phyloP scores from a whole-genome alignment of 2,888 invertebrate species.

The Clostera curtula region DNA sequence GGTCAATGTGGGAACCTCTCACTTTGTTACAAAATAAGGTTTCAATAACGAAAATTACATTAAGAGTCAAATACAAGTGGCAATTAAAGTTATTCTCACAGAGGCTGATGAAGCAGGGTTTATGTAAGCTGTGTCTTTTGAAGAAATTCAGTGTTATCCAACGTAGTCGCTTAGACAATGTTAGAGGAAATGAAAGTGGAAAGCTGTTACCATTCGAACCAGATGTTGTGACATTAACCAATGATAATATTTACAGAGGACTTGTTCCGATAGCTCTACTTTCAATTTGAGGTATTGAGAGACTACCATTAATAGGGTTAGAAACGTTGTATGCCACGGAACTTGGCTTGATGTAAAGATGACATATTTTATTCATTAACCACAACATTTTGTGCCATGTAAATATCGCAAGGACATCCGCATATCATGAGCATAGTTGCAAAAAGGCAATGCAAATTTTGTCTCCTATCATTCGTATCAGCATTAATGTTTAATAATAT shows the following conservation, averaged over 20 bases:
- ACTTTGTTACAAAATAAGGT: slow-evolving; percentile 48
- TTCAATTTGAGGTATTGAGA: slow-evolving; percentile 16
- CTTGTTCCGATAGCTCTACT: slow-evolving; percentile 10
- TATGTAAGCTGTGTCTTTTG: slow-evolving; percentile 56
- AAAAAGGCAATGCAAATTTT: slow-evolving; percentile 9
- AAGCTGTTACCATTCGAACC: slow-evolving; percentile 53
- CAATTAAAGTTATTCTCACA: slow-evolving; percentile 63
- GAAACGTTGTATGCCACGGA: slow-evolving; percentile 8
- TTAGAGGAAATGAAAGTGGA: slow-evolving; percentile 68
- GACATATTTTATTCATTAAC: slow-evolving; percentile 18
- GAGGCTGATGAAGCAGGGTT: slow-evolving; percentile 37
- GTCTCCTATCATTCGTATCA: background rate
- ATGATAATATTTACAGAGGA: slow-evolving; percentile 10
- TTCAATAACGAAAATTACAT: slow-evolving; percentile 52
- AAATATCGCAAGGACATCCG: slow-evolving; percentile 14
- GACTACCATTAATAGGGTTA: slow-evolving; percentile 7
- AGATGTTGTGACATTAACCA: slow-evolving; percentile 34
- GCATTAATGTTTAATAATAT: background rate
- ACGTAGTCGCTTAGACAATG: slow-evolving; percentile 62
- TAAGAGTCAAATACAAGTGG: slow-evolving; percentile 44
- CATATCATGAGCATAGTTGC: background rate
- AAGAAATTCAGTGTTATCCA: slow-evolving; percentile 68
- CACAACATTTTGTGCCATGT: slow-evolving; percentile 17
- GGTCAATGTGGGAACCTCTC: slow-evolving; percentile 41
- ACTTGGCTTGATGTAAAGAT: slow-evolving; percentile 14